Conservation (phyloP, 2,113 vertebrate genomes). For the Urocitellus parryii region DNA sequence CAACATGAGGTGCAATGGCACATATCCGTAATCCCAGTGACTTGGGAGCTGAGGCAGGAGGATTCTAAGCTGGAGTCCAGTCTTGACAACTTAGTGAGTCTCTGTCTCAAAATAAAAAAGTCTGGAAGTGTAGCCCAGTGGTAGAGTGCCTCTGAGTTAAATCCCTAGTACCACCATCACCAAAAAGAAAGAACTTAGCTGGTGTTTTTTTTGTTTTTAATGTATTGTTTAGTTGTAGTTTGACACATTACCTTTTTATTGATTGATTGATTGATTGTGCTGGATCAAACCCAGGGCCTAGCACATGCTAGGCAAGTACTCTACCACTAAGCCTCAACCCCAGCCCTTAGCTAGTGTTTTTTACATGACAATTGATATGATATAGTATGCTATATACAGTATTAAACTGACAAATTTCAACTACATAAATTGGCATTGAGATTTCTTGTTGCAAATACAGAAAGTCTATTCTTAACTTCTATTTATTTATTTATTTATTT, state of each 20-base stretch:
- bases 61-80: background rate
- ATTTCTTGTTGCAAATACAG: constrained; percentile 39
- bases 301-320: too few relatives aligned
- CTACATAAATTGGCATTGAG: constrained; percentile 39
- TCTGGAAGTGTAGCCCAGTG: background rate
- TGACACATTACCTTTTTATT: too few relatives aligned
- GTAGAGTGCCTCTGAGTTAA: background rate
- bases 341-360: background rate
- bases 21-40: background rate
- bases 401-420: constrained; percentile 46
- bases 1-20: background rate
- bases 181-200: background rate
- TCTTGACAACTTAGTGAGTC: background rate
- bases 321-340: too few relatives aligned
- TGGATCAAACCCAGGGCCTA: too few relatives aligned
- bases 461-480: constrained; percentile 54
- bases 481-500: too few relatives aligned
- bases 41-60: background rate
- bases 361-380: background rate
- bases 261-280: too few relatives aligned
- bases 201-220: background rate
- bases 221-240: too few relatives aligned
- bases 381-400: background rate
- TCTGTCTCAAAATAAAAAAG: background rate
- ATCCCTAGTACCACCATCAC: background rate